Evolutionary conservation across 2,797 vertebrate species (phyloP), one percentile per base, ranked within the genome.

Genomic region (Euphonia xanthogaster): DNA sequence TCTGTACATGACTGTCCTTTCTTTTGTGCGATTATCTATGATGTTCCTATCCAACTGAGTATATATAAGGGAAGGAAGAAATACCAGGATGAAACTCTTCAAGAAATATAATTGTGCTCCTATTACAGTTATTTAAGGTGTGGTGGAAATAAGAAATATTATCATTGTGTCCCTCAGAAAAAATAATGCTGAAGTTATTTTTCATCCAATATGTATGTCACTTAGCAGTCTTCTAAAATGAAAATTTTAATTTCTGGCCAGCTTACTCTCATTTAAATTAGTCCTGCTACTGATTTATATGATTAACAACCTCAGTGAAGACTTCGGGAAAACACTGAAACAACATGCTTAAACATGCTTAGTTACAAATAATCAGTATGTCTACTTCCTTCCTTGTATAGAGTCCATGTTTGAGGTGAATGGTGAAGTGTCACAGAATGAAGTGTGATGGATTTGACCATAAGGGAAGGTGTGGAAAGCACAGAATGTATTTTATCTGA

Each of bases 1-100:
- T 72, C 39, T 93, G 13, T 88, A 27, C 79, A 50, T 92, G 74
- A 82, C 22, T 92, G 60, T 95, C 63, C 70, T 94, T 75, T 91
- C 53, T 91, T 68, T 84, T 74, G 23, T 87, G 57, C 68, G 53
- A 48, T 54, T 91, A 81, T 75, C 24, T 50, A 63, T 80, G 66
- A 74, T 77, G 39, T 91, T 88, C 40, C 39, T 82, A 58, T 87
- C 75, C 54, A 77, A 33, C 28, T 84, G 74, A 30, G 14, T 87
- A 28, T 80, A 70, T 76, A 31, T 84, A 78, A 90, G n/a, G 67
- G 31, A 63, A 83, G 60, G 20, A 77, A 84, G 83, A 93, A 54
- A 44, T 31, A 58, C 14, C 40, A 33, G 68, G 45, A 47, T 55
- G 39, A 72, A 77, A 39, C 6, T 82, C 17, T 71, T 80, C 39